A percentile compares a stretch with the other conserved stretches of the same genome.
phyloP scores from a whole-genome alignment of 2,113 vertebrate genomes.

The Rana temporaria region DNA sequence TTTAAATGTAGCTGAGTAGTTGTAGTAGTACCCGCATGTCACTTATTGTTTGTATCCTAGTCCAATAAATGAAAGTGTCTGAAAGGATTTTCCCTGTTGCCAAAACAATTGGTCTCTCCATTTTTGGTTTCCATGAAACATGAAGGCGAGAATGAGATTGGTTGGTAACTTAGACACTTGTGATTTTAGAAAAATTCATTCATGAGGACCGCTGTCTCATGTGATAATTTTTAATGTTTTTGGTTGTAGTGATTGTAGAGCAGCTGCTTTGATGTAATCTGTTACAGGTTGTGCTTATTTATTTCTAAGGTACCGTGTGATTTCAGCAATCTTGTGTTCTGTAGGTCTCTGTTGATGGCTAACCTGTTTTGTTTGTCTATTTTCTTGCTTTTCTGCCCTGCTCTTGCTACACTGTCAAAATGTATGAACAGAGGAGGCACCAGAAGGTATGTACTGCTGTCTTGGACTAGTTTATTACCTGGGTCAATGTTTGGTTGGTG shows the following conservation, averaged over 20 bases:
- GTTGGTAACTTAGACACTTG: too few relatives aligned
- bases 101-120: too few relatives aligned
- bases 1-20: neutral
- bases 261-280: neutral
- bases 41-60: neutral
- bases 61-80: too few relatives aligned
- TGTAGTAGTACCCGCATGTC: neutral
- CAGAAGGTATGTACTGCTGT: conserved; percentile 45
- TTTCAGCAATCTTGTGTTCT: neutral
- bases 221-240: neutral
- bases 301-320: neutral
- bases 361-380: conserved; percentile 48
- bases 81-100: too few relatives aligned
- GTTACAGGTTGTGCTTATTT: neutral
- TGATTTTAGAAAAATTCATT: too few relatives aligned
- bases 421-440: conserved; percentile 31
- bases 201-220: too few relatives aligned
- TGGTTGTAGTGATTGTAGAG: neutral
- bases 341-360: neutral
- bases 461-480: neutral
- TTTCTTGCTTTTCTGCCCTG: conserved; percentile 23
- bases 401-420: conserved; percentile 1
- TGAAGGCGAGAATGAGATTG: too few relatives aligned
- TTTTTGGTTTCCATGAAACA: too few relatives aligned
- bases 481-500: neutral